Evolutionary conservation across 2,113 vertebrate genomes (phyloP).

Genomic region (Cynopterus brachyotis): DNA sequence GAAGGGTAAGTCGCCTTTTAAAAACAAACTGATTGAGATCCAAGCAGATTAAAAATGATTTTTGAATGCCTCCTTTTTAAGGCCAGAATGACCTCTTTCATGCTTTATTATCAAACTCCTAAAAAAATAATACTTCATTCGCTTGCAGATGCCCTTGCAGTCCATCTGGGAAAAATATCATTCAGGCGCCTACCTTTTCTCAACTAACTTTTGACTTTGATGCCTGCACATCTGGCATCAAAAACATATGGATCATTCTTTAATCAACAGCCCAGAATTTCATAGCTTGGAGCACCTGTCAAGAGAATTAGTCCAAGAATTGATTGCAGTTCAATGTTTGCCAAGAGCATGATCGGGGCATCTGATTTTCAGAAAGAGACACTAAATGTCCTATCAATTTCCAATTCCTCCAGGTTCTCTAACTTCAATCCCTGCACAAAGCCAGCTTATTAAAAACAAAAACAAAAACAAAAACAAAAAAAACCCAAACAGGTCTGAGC

Average conservation of each 20-base stretch:
- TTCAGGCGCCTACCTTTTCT: not conserved
- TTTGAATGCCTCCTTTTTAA: not conserved
- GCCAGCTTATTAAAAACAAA: not conserved
- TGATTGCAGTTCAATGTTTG: slow-evolving; percentile 41
- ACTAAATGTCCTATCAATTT: not conserved
- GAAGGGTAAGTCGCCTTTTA: not conserved
- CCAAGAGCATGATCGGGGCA: not conserved
- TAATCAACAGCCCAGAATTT: slow-evolving; percentile 39
- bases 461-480: too few relatives aligned
- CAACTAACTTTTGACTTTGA: not conserved
- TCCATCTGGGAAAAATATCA: slow-evolving; percentile 33
- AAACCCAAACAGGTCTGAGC: not conserved
- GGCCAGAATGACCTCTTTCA: not conserved
- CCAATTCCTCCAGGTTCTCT: not conserved
- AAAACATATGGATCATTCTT: slow-evolving; percentile 1
- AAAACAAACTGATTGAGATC: not conserved
- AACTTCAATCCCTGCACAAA: not conserved
- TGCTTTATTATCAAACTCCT: not conserved
- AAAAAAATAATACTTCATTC: not conserved
- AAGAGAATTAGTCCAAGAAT: slow-evolving; percentile 45
- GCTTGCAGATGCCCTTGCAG: not conserved
- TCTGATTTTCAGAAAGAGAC: not conserved
- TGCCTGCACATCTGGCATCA: slow-evolving; percentile 40
- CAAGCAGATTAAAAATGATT: slow-evolving; percentile 31
- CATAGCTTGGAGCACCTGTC: slow-evolving; percentile 44